A percentile compares a stretch with the other conserved stretches of the same genome.
These are phyloP conservation scores for Heptranchias perlo DNA, from an alignment of 2,113 vertebrate species.

Conservation along the genomic window DNA sequence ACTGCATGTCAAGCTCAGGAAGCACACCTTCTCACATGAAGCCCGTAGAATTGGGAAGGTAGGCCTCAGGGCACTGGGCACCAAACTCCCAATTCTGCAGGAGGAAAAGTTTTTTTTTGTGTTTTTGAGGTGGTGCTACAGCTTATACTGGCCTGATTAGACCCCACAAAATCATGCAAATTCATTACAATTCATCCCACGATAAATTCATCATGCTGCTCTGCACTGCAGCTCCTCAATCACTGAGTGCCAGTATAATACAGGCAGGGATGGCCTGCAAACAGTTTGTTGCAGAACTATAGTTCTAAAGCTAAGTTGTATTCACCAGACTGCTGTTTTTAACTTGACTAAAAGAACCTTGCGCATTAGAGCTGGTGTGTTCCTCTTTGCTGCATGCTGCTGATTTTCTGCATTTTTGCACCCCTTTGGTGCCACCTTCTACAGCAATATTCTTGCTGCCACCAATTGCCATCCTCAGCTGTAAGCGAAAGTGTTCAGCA, in stretches of 20 bases:
- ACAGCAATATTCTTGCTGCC: not conserved
- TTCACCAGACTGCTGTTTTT: not conserved
- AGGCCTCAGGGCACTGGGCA: not conserved
- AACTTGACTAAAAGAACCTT: not conserved
- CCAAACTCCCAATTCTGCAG: not conserved
- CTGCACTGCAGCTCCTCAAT: not conserved
- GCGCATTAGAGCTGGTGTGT: not conserved
- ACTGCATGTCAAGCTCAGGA: not conserved
- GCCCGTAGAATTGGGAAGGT: not conserved
- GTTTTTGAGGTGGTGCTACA: not conserved
- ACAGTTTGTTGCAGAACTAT: not conserved
- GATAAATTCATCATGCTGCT: not conserved
- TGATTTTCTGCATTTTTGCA: too few relatives aligned
- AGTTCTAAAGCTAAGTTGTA: not conserved
- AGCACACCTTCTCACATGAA: not conserved
- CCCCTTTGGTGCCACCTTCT: not conserved
- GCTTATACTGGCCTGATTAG: too few relatives aligned
- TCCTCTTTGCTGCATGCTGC: not conserved
- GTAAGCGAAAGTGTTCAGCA: not conserved
- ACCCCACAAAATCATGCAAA: not conserved
- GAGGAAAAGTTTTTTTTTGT: not conserved
- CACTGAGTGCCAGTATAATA: not conserved
- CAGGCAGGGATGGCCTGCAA: not conserved
- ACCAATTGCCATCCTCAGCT: not conserved
- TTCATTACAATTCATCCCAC: not conserved